These are phyloP conservation scores for Steinernema carpocapsae DNA, from an alignment of 2,888 invertebrate species.

Conservation along the genomic window DNA sequence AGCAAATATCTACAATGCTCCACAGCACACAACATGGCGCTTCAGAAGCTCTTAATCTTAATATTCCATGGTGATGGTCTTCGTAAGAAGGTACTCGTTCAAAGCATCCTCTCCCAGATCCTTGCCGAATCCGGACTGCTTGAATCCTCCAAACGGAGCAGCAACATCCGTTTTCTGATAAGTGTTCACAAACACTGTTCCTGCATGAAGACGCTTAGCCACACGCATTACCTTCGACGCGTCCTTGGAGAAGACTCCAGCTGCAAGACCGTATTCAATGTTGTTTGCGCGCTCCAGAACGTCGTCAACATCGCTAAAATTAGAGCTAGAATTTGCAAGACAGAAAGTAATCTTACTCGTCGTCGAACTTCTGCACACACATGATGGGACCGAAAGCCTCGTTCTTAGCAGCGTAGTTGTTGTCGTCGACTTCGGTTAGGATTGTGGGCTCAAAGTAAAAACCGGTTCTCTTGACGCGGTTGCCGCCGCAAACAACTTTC, in stretches of 20 bases:
- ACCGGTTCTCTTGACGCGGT: slow-evolving; percentile 76
- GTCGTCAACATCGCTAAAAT: slow-evolving; percentile 79
- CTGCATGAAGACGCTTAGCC: not conserved
- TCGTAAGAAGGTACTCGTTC: slow-evolving; percentile 91
- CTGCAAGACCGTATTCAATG: not conserved
- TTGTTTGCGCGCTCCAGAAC: not conserved
- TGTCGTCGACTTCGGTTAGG: slow-evolving; percentile 87
- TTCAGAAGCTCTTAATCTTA: slow-evolving; percentile 56
- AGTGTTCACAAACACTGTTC: not conserved
- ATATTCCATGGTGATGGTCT: slow-evolving; percentile 92
- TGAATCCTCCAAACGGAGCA: not conserved
- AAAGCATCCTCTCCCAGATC: slow-evolving; percentile 69
- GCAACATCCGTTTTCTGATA: not conserved
- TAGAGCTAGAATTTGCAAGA: not conserved
- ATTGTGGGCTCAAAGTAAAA: slow-evolving; percentile 89
- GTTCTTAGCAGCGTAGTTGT: slow-evolving; percentile 88
- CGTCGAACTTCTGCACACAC: slow-evolving; percentile 78
- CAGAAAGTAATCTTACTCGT: not conserved
- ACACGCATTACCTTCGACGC: not conserved
- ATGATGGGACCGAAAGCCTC: slow-evolving; percentile 97
- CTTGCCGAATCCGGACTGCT: not conserved
- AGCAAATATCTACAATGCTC: too few relatives aligned
- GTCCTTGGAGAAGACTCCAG: not conserved
- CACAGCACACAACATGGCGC: too few relatives aligned
- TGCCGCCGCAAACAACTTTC: slow-evolving; percentile 82